phyloP scores from a whole-genome alignment of 2,113 vertebrate species.

The Scalopus aquaticus region DNA sequence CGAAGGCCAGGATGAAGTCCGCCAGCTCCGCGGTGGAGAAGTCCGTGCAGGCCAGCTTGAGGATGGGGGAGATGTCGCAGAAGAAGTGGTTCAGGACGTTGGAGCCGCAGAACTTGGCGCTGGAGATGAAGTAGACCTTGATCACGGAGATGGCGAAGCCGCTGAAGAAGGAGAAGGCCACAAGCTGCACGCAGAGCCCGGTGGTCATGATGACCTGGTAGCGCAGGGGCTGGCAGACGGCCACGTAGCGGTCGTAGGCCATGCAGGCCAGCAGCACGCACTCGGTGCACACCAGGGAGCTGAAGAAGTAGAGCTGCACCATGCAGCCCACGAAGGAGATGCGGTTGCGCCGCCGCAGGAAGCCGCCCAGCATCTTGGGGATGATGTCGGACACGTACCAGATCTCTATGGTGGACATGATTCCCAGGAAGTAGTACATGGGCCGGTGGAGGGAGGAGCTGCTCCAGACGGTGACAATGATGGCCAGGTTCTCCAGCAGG shows the following conservation, averaged over 20 bases:
- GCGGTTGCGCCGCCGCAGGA: conserved; percentile 60
- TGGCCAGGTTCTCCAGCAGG: conserved; percentile 64
- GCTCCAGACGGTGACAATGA: conserved; percentile 55
- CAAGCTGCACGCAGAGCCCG: too few species aligned
- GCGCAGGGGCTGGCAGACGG: too few species aligned
- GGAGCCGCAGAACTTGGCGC: too few species aligned
- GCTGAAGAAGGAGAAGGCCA: too few species aligned
- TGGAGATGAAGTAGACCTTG: too few species aligned
- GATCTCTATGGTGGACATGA: conserved; percentile 59
- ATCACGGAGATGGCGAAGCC: too few species aligned
- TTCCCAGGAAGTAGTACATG: conserved; percentile 75
- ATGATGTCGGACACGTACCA: conserved; percentile 57
- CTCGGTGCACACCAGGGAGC: conserved; percentile 71
- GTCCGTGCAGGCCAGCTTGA: neutral
- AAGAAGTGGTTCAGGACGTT: too few species aligned
- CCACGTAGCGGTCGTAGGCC: too few species aligned
- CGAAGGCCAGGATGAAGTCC: conserved; percentile 28
- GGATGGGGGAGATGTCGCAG: too few species aligned
- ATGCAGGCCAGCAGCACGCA: conserved; percentile 69
- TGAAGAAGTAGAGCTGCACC: conserved; percentile 79
- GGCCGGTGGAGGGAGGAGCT: conserved; percentile 60
- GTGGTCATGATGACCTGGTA: too few species aligned
- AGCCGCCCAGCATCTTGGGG: conserved; percentile 63
- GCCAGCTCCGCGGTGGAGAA: too few species aligned
- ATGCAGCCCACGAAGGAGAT: conserved; percentile 77